Evolutionary conservation across 23 tunicate genomes (phyloP), one percentile per base, ranked within the genome.

Genomic region (Trididemnum miniatum): DNA sequence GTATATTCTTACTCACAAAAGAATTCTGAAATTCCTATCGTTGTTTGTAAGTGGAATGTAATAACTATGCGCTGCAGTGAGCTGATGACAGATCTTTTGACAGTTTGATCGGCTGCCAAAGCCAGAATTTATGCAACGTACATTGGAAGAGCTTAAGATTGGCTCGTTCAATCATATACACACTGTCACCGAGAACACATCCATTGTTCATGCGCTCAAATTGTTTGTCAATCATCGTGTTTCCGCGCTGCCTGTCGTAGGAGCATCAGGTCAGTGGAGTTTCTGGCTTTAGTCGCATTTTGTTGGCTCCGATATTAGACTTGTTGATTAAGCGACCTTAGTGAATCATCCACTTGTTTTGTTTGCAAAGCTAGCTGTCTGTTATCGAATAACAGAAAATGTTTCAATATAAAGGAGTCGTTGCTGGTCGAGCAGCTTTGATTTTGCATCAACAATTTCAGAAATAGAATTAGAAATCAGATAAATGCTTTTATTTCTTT

Each of bases 1-100:
- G 38, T 95, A 89, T 51, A 95, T 95, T 31, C 85, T 95, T n/a
- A 95, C 99, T 0, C 99, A 95, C 91, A 95, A 95, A 36, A 35
- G 99, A 71, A 72, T 95, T 2, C 83, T 95, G 31, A 95, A 89
- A 39, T 95, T 95, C 64, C 85, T 95, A 0, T 83, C 84, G 26
- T 71, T 95, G 1, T 89, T 87, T 74, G 97, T 92, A 60, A 92
- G 97, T 86, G 24, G 18, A 49, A 49, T 49, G 18, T 49, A 49
- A 9, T 49, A n/a, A n/a, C n/a, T n/a, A n/a, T n/a, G n/a, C n/a
- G n/a, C n/a, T n/a, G n/a, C n/a, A n/a, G n/a, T n/a, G n/a, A n/a
- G n/a, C n/a, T n/a, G n/a, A n/a, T n/a, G n/a, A n/a, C n/a, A n/a
- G n/a, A n/a, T n/a, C n/a, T n/a, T n/a, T n/a, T 25, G 26, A 62